Base-by-base conservation (phyloP, 2,797 vertebrate species). In the Sebastes elongatus region DNA sequence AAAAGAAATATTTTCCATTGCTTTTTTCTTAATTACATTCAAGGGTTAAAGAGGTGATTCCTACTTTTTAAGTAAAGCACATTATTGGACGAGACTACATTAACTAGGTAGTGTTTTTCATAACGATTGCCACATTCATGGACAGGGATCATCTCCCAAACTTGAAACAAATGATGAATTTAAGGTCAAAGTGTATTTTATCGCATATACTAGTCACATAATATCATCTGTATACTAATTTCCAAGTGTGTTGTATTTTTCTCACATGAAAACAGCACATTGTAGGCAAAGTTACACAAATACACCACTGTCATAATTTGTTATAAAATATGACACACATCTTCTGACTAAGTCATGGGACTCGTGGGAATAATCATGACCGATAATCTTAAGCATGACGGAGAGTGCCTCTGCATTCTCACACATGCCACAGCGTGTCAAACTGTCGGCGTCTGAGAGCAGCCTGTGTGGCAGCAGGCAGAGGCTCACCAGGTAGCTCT, bases 401-500 rank as follows among this genome's bases (percentile, higher is more conserved):
- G 16, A 53, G 49, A 22, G 49, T 9, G 20, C 49, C n/a, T 53
- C 9, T 53, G 0, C 9, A 53, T 53, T 53, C 10, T 53, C 49
- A 53, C 49, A 53, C 0, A 53, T 22, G 49, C 49, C 20, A n/a
- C 49, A 52, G 49, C 4, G 0, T 53, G 4, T 53, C 4, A 53
- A 22, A n/a, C 20, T 53, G 20, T 53, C 27, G 9, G 25, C 1
- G 5, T 49, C 25, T 27, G 55, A 46, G 42, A 9, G 46, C 25
- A 14, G 33, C 16, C 30, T 27, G 23, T 35, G 42, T 1, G 11
- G 33, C 13, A 8, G 32, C 0, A n/a, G 32, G 25, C 23, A 2
- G 57, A 18, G 6, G 13, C 96, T 97, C 95, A 98, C 98, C 81
- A 94, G 91, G 90, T 97, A 98, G 94, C 97, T 97, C 94, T 97